Evolutionary conservation across 2,888 invertebrate species (phyloP), one percentile per base, ranked within the genome.

Genomic region (Cabera pusaria): DNA sequence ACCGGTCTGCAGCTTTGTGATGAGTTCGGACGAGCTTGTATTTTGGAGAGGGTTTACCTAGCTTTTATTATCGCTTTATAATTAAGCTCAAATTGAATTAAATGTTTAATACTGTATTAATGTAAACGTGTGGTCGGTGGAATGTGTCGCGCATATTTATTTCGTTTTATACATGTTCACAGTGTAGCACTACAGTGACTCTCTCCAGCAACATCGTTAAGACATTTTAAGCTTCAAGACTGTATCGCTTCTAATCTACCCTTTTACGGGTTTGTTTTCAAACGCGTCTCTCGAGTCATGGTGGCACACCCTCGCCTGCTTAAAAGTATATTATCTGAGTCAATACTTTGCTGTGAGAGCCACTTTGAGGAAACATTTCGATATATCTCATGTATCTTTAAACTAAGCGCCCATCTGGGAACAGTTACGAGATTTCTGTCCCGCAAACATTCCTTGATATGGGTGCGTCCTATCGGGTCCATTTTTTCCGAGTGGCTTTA

Each of bases 291-390:
- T 54, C 41, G 76, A 70, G 80, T 48, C 46, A 41, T 38, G 49
- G 35, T 39, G 52, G 52, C 50, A 58, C 57, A 57, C 38, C 33
- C 48, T 46, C 48, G 53, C 63, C 55, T 60, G 60, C 69, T 72
- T 54, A 23, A 49, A 43, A 66, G 72, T 72, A 78, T 74, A 85
- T 84, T 84, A 84, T 86, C 83, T 79, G 60, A 78, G 81, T 81
- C 86, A 83, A 85, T 84, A 81, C 77, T 68, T 68, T 55, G 64
- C 75, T 66, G 73, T 64, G 66, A 61, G 67, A 70, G 66, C 71
- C 80, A 72, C 79, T 85, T 81, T 76, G 72, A 66, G 79, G 74
- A 80, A 82, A 75, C 78, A 84, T 85, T 81, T 73, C 72, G 67
- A 68, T 76, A 70, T 78, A 85, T 82, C 73, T 75, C 72, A 64